Base-by-base conservation (phyloP, 2,113 vertebrate genomes). In the Cyprinodon tularosa region DNA sequence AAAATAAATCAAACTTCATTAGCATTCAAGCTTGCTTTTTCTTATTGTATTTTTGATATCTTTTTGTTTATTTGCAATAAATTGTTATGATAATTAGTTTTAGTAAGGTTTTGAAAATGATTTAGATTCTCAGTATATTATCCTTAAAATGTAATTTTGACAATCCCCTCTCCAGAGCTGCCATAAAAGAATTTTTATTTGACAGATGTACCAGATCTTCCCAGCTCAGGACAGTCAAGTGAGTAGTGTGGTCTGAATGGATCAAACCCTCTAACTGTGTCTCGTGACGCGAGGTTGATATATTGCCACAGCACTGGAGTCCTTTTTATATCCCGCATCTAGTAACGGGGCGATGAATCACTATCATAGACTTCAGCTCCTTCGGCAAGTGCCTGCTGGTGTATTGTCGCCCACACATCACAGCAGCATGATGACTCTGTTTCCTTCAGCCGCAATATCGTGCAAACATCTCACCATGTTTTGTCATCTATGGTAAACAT, bases 291-390 rank as follows among this genome's bases (percentile, higher is more conserved):
- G 65, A 36, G 77, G 65, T 59, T 80, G 87, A 91, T 85, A 81
- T 80, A 80, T 78, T 81, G 78, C 84, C 71, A 78, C 70, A 66
- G 70, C 71, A 66, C 63, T 61, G 9, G 63, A 65, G 75, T 71
- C 66, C 69, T 72, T 79, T 90, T 87, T 72, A 74, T 69, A 76
- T 83, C 82, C 59, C 68, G 7, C 71, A 71, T 88, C 71, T 73
- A 47, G 72, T 62, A 67, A 36, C 44, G 77, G 71, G 70, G 73
- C 64, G 53, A 86, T 88, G 84, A 81, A 85, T 93, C 86, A 83
- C 76, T 14, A 68, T 83, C 70, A 71, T 61, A 77, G 73, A 75
- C 81, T 79, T 42, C 60, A 64, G 73, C 68, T 82, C 66, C 77
- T 87, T 78, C 86, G 81, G 81, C 85, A 80, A 84, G 74, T 80